These are phyloP conservation scores for Mesitornis unicolor DNA, from an alignment of 2,113 vertebrate genomes.

Conservation along the genomic window DNA sequence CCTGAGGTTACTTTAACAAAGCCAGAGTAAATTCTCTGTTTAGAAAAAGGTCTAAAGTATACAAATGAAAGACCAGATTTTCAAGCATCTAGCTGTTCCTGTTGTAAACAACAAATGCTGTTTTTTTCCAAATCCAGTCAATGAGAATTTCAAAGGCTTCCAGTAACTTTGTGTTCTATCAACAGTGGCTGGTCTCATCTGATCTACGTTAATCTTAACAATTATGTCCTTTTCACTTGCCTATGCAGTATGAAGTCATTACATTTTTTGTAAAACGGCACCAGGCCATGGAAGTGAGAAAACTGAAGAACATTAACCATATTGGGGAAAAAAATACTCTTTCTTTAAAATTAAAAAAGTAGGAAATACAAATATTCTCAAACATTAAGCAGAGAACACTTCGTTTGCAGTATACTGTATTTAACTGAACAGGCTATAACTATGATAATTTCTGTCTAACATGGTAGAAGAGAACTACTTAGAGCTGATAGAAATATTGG, in stretches of 20 bases:
- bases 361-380: not conserved
- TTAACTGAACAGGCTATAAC: not conserved
- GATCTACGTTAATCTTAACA: not conserved
- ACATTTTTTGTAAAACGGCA: not conserved
- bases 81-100: slow-evolving; percentile 24
- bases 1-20: slow-evolving; percentile 26
- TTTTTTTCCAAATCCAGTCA: not conserved
- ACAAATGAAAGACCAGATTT: slow-evolving; percentile 34
- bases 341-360: not conserved
- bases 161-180: not conserved
- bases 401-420: not conserved
- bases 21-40: slow-evolving; percentile 4
- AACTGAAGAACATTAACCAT: not conserved
- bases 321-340: not conserved
- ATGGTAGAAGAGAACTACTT: not conserved
- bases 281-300: not conserved
- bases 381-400: not conserved
- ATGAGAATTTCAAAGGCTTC: slow-evolving; percentile 10
- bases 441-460: not conserved
- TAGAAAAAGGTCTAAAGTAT: slow-evolving; percentile 18
- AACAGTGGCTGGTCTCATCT: not conserved
- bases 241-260: not conserved
- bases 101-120: not conserved
- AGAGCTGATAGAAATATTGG: not conserved
- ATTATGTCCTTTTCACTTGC: not conserved